Evolutionary conservation across 2,797 vertebrate species (phyloP).

Genomic region (Lepus townsendii): DNA sequence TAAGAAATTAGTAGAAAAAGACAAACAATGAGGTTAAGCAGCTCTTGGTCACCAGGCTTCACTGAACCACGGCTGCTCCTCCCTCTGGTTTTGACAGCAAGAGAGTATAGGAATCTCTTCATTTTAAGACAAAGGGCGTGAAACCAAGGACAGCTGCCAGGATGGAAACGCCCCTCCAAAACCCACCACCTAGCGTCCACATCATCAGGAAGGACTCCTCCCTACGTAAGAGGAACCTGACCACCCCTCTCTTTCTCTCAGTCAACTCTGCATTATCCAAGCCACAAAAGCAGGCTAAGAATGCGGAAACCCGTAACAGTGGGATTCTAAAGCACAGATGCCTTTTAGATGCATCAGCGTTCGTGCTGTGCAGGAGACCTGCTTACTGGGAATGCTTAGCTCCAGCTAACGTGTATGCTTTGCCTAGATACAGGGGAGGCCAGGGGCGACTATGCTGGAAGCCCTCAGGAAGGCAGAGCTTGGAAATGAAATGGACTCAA

Average conservation of each 20-base stretch:
- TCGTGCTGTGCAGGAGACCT: not conserved
- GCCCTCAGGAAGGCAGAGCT: not conserved
- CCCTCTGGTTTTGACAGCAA: constrained; percentile 50
- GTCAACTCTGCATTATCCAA: not conserved
- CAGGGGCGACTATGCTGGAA: not conserved
- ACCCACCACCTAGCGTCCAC: constrained; percentile 9
- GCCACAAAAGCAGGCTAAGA: constrained; percentile 35
- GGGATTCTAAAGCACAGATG: not conserved
- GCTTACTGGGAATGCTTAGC: not conserved
- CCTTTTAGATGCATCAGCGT: not conserved
- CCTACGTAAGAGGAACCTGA: constrained; percentile 48
- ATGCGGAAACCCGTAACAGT: not conserved
- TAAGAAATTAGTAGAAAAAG: constrained; percentile 49
- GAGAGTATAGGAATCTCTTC: constrained; percentile 11
- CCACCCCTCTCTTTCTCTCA: constrained; percentile 47
- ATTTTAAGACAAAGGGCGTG: constrained; percentile 48
- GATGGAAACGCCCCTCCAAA: constrained; percentile 59
- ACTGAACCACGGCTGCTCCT: not conserved
- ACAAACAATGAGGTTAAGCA: not conserved
- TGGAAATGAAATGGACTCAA: constrained; percentile 1
- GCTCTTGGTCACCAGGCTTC: not conserved
- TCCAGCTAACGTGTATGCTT: not conserved
- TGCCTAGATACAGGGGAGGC: not conserved
- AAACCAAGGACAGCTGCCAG: constrained; percentile 55
- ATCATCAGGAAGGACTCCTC: constrained; percentile 21